Conservation (phyloP, 2,113 vertebrate genomes). For the Pipra filicauda region DNA sequence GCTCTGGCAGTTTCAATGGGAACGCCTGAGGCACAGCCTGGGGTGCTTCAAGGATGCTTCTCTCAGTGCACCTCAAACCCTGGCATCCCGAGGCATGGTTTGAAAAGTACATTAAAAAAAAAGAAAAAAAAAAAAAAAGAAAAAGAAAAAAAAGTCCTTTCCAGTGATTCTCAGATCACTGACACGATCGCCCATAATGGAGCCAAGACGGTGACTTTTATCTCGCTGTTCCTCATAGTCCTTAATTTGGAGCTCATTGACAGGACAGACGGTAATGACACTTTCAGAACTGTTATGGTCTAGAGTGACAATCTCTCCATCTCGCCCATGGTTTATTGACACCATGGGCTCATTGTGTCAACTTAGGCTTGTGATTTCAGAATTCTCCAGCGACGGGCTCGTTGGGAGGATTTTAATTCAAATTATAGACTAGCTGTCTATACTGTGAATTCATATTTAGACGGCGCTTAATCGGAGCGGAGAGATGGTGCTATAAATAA, state of each 20-base stretch:
- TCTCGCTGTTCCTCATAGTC: constrained; percentile 59
- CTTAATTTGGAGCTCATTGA: constrained; percentile 74
- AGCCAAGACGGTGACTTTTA: constrained; percentile 68
- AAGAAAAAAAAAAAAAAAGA: not conserved
- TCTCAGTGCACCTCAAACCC: constrained; percentile 19
- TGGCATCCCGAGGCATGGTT: constrained; percentile 5
- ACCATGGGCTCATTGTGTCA: constrained; percentile 71
- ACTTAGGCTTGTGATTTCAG: constrained; percentile 67
- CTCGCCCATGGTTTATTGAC: constrained; percentile 69
- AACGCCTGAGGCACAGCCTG: constrained; percentile 30
- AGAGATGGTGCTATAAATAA: constrained; percentile 27
- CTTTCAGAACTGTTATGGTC: constrained; percentile 73
- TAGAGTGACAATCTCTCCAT: constrained; percentile 67
- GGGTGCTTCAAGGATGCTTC: constrained; percentile 37
- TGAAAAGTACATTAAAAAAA: constrained; percentile 33
- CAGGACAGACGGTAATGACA: constrained; percentile 72
- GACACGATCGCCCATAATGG: constrained; percentile 65
- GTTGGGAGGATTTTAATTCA: constrained; percentile 51
- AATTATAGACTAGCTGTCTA: constrained; percentile 51
- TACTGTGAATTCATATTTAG: constrained; percentile 54
- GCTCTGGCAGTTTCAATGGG: constrained; percentile 26
- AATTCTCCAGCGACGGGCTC: constrained; percentile 43
- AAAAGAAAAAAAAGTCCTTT: not conserved
- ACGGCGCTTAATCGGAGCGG: constrained; percentile 6
- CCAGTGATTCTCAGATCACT: constrained; percentile 59